Base-by-base conservation (phyloP, 2,797 vertebrate species). In the Telmatherina bonti region DNA sequence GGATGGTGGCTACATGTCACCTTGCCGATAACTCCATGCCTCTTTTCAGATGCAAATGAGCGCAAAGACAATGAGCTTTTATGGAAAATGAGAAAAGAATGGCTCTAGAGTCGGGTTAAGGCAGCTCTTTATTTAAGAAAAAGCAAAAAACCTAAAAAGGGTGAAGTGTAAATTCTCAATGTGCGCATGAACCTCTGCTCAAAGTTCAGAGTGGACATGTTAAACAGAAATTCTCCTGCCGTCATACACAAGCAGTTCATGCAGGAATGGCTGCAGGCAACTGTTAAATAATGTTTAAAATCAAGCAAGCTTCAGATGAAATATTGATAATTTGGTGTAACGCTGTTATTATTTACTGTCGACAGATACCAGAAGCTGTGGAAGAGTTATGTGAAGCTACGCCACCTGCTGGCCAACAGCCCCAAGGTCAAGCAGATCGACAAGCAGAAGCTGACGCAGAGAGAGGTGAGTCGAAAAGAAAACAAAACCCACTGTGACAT, bases 351-450 rank as follows among this genome's bases (percentile, higher is more conserved):
- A 12, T 87, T 72, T 67, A 16, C 66, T 65, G 5, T 57, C 13
- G 1, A 22, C 92, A 99, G 98, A 79, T 99, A 99, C 89, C 98
- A 99, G 92, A 99, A 99, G 85, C 93, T 99, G 69, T 99, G 98
- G 97, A 99, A 99, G 91, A 99, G 97, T 90, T 99, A 99, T 0
- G 97, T 99, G 73, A 99, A 99, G 90, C 94, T 99, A 49, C 97
- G 97, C 87, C 98, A 99, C 89, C 96, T 99, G 62, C 93, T 99
- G 88, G 98, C 98, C 66, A 99, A 99, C 87, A 99, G 98, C 87
- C 98, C 98, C 52, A 99, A 99, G 93, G 97, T 99, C 88, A 99
- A 98, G 86, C 97, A 99, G 87, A 95, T 98, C 5, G 97, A 99
- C 93, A 99, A 99, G 79, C 97, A 99, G 95, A 99, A 99, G 90